Base-by-base conservation (phyloP, 2,888 invertebrate species). In the Pteria penguin region DNA sequence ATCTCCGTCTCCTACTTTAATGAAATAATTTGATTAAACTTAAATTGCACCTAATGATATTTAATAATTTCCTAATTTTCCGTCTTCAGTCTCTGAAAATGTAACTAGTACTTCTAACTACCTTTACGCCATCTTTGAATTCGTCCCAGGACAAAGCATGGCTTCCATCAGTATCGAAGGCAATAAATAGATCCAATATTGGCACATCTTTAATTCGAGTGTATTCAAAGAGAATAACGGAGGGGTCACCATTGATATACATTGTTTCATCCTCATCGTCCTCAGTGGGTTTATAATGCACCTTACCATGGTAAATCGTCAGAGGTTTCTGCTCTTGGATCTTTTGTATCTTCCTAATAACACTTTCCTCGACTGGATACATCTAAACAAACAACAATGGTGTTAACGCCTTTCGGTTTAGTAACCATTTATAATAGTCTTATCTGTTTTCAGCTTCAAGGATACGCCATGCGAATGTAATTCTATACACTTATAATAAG, bases 61-160 rank as follows among this genome's bases (percentile, higher is more conserved):
- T n/a, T n/a, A n/a, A n/a, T n/a, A n/a, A n/a, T n/a, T n/a, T n/a
- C n/a, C n/a, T n/a, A n/a, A n/a, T n/a, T n/a, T n/a, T n/a, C n/a
- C n/a, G n/a, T n/a, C n/a, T n/a, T n/a, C n/a, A n/a, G n/a, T n/a
- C n/a, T n/a, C n/a, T n/a, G n/a, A n/a, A n/a, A n/a, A n/a, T n/a
- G n/a, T n/a, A n/a, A n/a, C n/a, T n/a, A n/a, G n/a, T n/a, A n/a
- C n/a, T n/a, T n/a, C n/a, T n/a, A n/a, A n/a, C n/a, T 68, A 76
- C 76, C 76, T 62, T 54, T 14, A 76, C 45, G 18, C 76, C 76
- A 14, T 68, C 26, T 52, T 58, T 52, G 24, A 76, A 76, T 45
- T 76, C 76, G 11, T 72, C 67, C 76, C 76, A 76, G 2, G 76
- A 54, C n/a, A 76, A 32, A 45, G 76, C 67, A 62, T 76, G 76